Percentiles rank a stretch among this genome's conserved stretches.
Evolutionary conservation across 1,140 invertebrate genomes (phyloP).

Genomic region (Triops cancriformis): DNA sequence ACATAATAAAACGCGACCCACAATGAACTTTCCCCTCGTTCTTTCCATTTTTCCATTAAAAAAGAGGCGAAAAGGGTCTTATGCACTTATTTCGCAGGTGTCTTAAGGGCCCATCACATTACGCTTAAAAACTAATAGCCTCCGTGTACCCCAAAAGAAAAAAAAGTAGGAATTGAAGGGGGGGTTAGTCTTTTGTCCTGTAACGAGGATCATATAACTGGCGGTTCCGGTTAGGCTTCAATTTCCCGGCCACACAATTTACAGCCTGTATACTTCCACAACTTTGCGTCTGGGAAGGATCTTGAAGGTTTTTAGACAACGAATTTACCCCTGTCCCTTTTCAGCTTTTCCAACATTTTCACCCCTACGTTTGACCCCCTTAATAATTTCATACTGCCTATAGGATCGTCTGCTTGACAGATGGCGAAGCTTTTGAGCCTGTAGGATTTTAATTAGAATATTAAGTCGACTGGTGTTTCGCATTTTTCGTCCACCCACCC

Average conservation of each 20-base stretch:
- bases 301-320: neutral
- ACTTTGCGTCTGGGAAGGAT: neutral
- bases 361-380: neutral
- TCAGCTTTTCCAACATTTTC: neutral
- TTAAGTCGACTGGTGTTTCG: neutral
- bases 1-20: neutral
- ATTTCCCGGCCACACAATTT: neutral
- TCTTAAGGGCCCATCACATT: constrained; percentile 7
- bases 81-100: constrained; percentile 4
- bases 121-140: neutral
- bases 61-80: neutral
- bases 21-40: neutral
- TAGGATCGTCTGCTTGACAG: neutral
- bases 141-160: neutral
- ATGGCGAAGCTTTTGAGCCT: neutral
- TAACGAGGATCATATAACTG: constrained; percentile 3
- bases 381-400: neutral
- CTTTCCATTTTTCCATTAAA: neutral
- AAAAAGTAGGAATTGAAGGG: neutral
- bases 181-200: neutral
- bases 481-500: neutral
- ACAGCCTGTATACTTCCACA: neutral
- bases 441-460: neutral
- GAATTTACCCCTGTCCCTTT: neutral
- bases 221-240: constrained; percentile 3